These are phyloP conservation scores for Chiridota heheva DNA, from an alignment of 35 echinoderm and acorn worm genomes.

Conservation along the genomic window DNA sequence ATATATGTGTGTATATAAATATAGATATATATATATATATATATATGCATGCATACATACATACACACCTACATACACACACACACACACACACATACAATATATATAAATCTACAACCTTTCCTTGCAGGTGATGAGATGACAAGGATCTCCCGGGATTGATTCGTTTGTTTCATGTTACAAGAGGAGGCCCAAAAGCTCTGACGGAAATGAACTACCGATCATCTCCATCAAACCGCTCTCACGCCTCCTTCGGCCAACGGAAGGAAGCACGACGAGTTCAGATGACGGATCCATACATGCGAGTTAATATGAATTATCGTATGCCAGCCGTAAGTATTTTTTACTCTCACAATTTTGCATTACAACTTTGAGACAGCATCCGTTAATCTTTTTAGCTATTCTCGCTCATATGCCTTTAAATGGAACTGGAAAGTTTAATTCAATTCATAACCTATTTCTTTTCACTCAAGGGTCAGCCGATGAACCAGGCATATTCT, in stretches of 20 bases:
- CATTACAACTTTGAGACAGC: too few species aligned
- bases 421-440: too few species aligned
- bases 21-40: too few species aligned
- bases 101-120: too few species aligned
- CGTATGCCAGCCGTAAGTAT: constrained; percentile 59
- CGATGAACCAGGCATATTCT: constrained; percentile 81
- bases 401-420: too few species aligned
- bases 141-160: constrained; percentile 74
- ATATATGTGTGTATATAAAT: too few species aligned
- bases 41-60: too few species aligned
- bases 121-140: constrained; percentile 74
- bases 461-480: constrained; percentile 70
- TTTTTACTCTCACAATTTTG: too few species aligned
- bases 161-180: constrained; percentile 95
- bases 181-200: constrained; percentile 97
- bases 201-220: constrained; percentile 95
- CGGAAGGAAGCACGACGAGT: constrained; percentile 89
- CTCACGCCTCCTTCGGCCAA: constrained; percentile 90
- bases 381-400: too few species aligned
- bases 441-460: too few species aligned
- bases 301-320: constrained; percentile 47
- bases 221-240: constrained; percentile 78
- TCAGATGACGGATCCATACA: constrained; percentile 86
- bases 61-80: too few species aligned
- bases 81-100: too few species aligned